A percentile compares a stretch with the other conserved stretches of the same genome.
These are phyloP conservation scores for Electrophaes corylata DNA, from an alignment of 2,888 invertebrate species.

Conservation along the genomic window DNA sequence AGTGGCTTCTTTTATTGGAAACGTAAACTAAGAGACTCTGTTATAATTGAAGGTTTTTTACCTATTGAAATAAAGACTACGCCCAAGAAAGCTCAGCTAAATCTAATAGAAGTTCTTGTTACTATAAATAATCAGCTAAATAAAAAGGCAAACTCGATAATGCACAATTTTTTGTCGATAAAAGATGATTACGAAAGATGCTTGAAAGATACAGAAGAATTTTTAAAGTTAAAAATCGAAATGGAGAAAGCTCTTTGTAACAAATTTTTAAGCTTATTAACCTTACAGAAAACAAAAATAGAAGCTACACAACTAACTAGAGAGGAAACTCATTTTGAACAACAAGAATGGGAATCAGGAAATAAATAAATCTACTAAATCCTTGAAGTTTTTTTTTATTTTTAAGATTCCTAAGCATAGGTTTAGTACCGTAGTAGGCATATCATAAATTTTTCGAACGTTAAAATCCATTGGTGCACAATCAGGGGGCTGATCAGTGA, in stretches of 20 bases:
- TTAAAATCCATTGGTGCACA: too few relatives aligned
- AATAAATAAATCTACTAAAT: not conserved
- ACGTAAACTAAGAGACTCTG: constrained; percentile 48
- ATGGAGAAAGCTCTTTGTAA: constrained; percentile 67
- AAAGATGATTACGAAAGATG: constrained; percentile 62
- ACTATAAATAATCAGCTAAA: constrained; percentile 58
- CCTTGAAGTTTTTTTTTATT: too few relatives aligned
- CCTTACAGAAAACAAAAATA: constrained; percentile 45
- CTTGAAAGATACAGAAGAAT: constrained; percentile 66
- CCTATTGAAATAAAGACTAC: constrained; percentile 58
- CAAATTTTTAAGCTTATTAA: constrained; percentile 60
- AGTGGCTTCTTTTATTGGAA: constrained; percentile 73
- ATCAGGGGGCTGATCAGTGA: too few relatives aligned
- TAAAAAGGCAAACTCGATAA: constrained; percentile 47
- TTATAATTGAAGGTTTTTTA: constrained; percentile 66
- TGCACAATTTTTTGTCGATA: constrained; percentile 47
- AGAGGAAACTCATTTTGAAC: not conserved
- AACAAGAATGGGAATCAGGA: not conserved
- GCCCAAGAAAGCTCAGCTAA: constrained; percentile 48
- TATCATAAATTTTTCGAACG: too few relatives aligned
- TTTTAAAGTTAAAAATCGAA: constrained; percentile 66
- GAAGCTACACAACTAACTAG: constrained; percentile 1
- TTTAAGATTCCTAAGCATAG: too few relatives aligned
- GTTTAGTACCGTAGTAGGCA: too few relatives aligned
- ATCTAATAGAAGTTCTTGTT: constrained; percentile 61